Conservation (phyloP, 2,113 vertebrate species). For the Otolemur garnettii region DNA sequence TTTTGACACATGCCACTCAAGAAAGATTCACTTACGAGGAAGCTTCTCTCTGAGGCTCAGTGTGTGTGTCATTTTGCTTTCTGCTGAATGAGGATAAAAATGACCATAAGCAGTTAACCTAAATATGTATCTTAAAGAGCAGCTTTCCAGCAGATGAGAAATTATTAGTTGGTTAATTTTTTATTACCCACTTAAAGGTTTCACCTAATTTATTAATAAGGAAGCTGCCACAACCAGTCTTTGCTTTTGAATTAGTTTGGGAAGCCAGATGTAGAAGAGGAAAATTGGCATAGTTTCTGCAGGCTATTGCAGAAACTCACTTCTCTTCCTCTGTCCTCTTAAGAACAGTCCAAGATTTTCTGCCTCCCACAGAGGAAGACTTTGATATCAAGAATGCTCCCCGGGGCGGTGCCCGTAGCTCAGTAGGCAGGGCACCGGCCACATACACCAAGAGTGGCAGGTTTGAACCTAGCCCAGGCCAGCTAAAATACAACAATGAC, state of each 20-base stretch:
- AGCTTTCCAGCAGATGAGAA: constrained; percentile 36
- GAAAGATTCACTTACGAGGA: neutral
- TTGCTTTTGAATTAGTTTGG: constrained; percentile 30
- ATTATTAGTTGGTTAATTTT: constrained; percentile 40
- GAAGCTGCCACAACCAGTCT: neutral
- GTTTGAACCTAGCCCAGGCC: no score
- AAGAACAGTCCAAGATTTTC: neutral
- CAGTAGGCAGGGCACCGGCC: no score
- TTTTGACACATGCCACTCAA: neutral
- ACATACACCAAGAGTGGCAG: no score
- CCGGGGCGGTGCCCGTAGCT: neutral
- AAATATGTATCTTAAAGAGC: constrained; percentile 21
- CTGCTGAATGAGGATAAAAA: constrained; percentile 7
- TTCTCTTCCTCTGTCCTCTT: neutral
- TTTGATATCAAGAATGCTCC: neutral
- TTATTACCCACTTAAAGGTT: constrained; percentile 1
- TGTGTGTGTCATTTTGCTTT: constrained; percentile 54
- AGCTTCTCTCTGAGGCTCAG: no score
- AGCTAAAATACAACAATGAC: no score
- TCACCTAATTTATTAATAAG: constrained; percentile 46
- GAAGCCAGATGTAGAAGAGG: neutral
- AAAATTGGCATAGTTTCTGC: neutral
- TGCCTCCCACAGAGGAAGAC: neutral
- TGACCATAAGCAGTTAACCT: neutral
- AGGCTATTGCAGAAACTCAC: neutral